These are phyloP conservation scores for Drosophila monieri DNA, from an alignment of 2,888 invertebrate species.

Conservation along the genomic window DNA sequence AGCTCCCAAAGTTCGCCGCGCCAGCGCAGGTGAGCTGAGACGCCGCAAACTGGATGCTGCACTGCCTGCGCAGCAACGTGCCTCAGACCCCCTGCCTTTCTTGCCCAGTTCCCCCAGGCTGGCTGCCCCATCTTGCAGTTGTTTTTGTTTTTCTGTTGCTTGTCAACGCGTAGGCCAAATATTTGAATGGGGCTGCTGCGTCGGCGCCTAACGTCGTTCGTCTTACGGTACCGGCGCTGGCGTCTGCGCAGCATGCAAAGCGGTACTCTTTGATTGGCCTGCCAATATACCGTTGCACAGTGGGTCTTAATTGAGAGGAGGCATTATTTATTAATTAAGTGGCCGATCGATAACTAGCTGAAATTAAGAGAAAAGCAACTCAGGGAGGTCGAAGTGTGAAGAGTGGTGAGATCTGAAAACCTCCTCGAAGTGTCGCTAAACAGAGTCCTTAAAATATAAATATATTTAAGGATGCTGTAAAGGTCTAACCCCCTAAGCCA, in stretches of 20 bases:
- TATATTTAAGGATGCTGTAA: no score
- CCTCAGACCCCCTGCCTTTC: neutral
- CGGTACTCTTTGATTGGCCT: slow-evolving; percentile 70
- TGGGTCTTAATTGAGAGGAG: slow-evolving; percentile 20
- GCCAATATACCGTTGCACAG: slow-evolving; percentile 65
- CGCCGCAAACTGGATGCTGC: neutral
- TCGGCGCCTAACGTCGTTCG: slow-evolving; percentile 21
- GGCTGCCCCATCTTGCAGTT: slow-evolving; percentile 29
- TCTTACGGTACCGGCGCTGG: slow-evolving; percentile 55
- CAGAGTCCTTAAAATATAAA: no score
- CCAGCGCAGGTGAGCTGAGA: slow-evolving; percentile 30
- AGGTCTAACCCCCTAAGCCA: no score
- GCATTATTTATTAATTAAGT: slow-evolving; percentile 20
- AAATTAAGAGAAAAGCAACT: slow-evolving; percentile 1
- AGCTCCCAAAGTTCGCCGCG: slow-evolving; percentile 24
- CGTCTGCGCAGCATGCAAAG: slow-evolving; percentile 69
- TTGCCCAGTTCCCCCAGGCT: neutral
- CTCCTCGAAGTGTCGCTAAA: no score
- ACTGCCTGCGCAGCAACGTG: neutral
- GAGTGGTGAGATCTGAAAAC: neutral
- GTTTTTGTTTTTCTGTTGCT: slow-evolving; percentile 29
- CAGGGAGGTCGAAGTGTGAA: neutral
- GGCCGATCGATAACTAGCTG: slow-evolving; percentile 16
- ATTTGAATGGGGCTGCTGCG: slow-evolving; percentile 53
- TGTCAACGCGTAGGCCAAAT: slow-evolving; percentile 76